Base-by-base conservation (phyloP, 2,888 invertebrate genomes). In the Cinara cedri region DNA sequence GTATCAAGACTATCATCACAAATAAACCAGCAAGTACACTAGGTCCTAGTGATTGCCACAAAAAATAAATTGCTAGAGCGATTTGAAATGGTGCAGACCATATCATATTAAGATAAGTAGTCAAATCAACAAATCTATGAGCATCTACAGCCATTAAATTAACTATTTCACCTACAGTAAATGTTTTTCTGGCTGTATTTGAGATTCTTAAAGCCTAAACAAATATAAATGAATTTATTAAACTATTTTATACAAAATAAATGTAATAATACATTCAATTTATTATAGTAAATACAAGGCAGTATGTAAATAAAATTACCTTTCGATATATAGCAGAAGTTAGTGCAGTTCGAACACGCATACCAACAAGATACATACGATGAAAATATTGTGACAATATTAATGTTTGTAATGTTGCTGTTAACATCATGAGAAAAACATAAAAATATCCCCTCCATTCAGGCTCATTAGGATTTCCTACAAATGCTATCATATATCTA, bases 21-120 rank as follows among this genome's bases (percentile, higher is more conserved):
- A 86, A 87, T 51, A 91, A 84, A 13, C 91, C 91, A 66, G 90
- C 89, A 44, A 91, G 83, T 1, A 90, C 88, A 4, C 90, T 87
- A 0, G 88, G 86, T 2, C 90, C 90, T 19, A 87, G 83, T 21
- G 84, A 84, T 42, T 85, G 83, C 86, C 87, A 88, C 11, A 88
- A 83, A 82, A 88, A 87, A 82, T 87, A 88, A 16, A 90, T 83
- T 4, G 88, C 86, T 14, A 90, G 83, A 19, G 84, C 83, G 82
- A 90, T 90, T 84, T 89, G 88, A 21, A 89, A 83, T 1, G 89
- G 88, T 3, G 86, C 85, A 13, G 87, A 87, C 87, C 88, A 88
- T 11, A 88, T 82, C 84, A 87, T 84, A 83, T 88, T 87, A 34
- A 88, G 82, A 83, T 87, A 87, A 13, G 86, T 84, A 34, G 86